Base-by-base conservation (phyloP, 2,888 invertebrate genomes). In the Acanthosepion lycidas region DNA sequence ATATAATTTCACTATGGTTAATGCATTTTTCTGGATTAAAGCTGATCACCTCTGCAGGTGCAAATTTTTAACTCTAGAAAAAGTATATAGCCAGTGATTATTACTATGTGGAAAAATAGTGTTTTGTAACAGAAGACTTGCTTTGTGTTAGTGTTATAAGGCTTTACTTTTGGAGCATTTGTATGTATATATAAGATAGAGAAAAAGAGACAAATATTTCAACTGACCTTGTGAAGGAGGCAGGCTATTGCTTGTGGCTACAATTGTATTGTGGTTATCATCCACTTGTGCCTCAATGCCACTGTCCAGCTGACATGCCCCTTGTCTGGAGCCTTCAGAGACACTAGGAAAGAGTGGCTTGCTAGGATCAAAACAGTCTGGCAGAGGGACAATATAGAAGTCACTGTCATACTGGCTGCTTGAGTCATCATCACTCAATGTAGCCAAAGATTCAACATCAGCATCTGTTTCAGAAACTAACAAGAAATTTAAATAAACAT, bases 341-440 rank as follows among this genome's bases (percentile, higher is more conserved):
- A 95, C 23, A 95, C 95, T 92, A 95, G 95, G 51, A 95, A 95
- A 48, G 26, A 96, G 94, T 42, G 96, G 96, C 94, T 95, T 96
- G 94, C 95, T 96, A 55, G 96, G 95, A 95, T 97, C 96, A 95
- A 97, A 97, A 95, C 97, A 97, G 94, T 97, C 97, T 4, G 97
- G 97, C 95, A 97, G 95, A 0, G 97, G 97, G 28, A 97, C 97
- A 26, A 97, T 96, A 94, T 97, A 97, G 96, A 97, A 97, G 94
- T 97, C 97, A 91, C 95, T 96, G 94, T 97, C 97, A 49, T 96
- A 96, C n/a, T 96, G 96, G n/a, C 96, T 96, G n/a, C 96, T 96
- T 91, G 96, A 96, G 59, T 96, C 95, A 51, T 96, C 95, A 51
- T 96, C 95, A 93, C 51, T 95, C 95, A 94, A 95, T 95, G 92